Evolutionary conservation across 2,113 vertebrate genomes (phyloP), one percentile per base, ranked within the genome.

Genomic region (Mohoua ochrocephala): DNA sequence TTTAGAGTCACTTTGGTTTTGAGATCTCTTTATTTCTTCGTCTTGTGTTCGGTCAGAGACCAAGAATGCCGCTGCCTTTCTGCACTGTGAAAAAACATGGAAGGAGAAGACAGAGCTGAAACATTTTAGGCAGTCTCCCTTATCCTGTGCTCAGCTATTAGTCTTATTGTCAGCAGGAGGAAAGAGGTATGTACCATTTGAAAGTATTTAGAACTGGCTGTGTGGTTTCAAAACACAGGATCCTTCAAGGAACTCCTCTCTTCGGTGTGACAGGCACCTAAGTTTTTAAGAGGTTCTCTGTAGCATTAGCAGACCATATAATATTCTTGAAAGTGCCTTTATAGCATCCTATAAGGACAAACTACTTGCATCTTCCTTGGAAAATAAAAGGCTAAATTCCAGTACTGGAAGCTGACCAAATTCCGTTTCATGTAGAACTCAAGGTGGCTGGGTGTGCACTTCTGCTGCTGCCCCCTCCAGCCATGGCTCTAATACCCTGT

Each of bases 221-320:
- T 37, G 33, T 79, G 41, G 56, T 96, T 94, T 77, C 85, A 94
- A 93, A 96, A 86, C 64, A 86, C 68, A 31, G 52, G 39, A 83
- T 91, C 68, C 87, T 88, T 63, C 92, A 91, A 93, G 87, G 85
- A 84, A 93, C 90, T 88, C 14, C 59, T 91, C 78, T 77, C 82
- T 83, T 83, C 56, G n/a, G 85, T 96, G 90, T 94, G 85, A 95
- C 93, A 90, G 87, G 60, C 90, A 96, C 93, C 96, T 96, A 91
- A 85, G 84, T 84, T 94, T 94, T 92, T 88, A 96, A 93, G 90
- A 95, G 83, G 88, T 70, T 94, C 67, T 90, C 79, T 92, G 92
- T 17, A 86, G 76, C 88, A 91, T 77, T 93, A 95, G 33, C 60
- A 81, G 83, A 86, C 84, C 54, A 77, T 81, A 92, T 84, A 81